Base-by-base conservation (phyloP, 1,140 invertebrate species). In the Potamilus streckersoni region DNA sequence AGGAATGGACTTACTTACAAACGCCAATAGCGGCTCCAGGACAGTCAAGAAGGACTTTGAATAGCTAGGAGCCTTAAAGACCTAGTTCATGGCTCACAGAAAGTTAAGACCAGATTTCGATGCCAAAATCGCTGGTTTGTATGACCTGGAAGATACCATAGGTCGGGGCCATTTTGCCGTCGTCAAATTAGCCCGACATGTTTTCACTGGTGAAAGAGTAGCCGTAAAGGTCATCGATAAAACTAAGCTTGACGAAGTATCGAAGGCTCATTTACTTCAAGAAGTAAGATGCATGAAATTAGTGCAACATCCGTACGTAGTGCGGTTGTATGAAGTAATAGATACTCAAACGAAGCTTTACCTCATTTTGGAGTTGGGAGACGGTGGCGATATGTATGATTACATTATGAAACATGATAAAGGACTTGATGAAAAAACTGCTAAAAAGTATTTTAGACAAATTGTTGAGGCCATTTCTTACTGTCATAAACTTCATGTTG, bases 201-300 rank as follows among this genome's bases (percentile, higher is more conserved):
- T 99, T 62, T 99, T 99, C 90, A 99, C 98, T 61, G 97, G 97
- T n/a, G 97, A 98, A 92, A 97, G 98, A 91, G 98, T 99, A 68
- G 92, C 92, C 56, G 92, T 93, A 55, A 93, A 93, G 91, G 92
- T 99, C 67, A 99, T 99, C 85, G 98, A 99, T 90, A 99, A 99
- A 91, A 96, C 94, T 71, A 98, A 98, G 91, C 91, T 99, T 82
- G 98, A 99, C 91, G 95, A 97, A 84, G 93, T 97, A 15, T 98
- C 97, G n/a, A 94, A 95, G 84, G 94, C 96, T 67, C 97, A 99
- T 93, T 93, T 99, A 71, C 98, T 99, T 89, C 97, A 99, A 92
- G 98, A 92, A 86, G 91, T 98, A 74, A 92, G 97, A 79, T 99
- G 98, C 88, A 99, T 99, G 98, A 99, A 99, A 91, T 91, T 99